Evolutionary conservation across 2,797 vertebrate genomes (phyloP).

Genomic region (Notolabrus celidotus): DNA sequence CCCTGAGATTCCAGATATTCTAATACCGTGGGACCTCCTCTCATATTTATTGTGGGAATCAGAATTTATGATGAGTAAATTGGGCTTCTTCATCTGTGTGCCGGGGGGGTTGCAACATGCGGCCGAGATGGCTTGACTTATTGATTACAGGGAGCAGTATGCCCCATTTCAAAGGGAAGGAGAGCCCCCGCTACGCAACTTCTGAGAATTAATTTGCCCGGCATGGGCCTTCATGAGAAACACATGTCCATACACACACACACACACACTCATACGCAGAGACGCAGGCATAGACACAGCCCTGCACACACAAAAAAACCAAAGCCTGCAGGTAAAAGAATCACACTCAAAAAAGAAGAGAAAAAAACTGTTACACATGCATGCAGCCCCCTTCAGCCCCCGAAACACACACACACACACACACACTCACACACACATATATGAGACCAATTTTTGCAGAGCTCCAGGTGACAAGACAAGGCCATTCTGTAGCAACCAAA

Average conservation of each 20-base stretch:
- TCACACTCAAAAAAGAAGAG: constrained; percentile 42
- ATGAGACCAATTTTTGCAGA: constrained; percentile 58
- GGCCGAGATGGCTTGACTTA: constrained; percentile 88
- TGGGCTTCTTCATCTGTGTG: constrained; percentile 85
- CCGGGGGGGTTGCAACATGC: constrained; percentile 85
- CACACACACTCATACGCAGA: constrained; percentile 60
- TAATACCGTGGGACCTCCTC: constrained; percentile 81
- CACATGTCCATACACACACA: constrained; percentile 84
- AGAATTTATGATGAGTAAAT: constrained; percentile 87
- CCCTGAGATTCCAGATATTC: constrained; percentile 81
- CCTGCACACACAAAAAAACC: constrained; percentile 68
- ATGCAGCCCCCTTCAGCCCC: constrained; percentile 49
- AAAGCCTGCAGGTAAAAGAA: constrained; percentile 80
- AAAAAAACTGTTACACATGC: constrained; percentile 48
- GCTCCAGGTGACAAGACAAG: constrained; percentile 83
- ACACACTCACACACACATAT: constrained; percentile 31
- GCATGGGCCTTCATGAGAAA: constrained; percentile 89
- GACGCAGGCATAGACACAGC: constrained; percentile 65
- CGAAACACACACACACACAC: constrained; percentile 7
- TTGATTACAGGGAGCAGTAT: constrained; percentile 89
- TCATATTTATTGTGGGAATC: constrained; percentile 86
- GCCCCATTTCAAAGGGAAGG: constrained; percentile 90
- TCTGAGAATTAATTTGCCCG: constrained; percentile 91
- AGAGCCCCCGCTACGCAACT: constrained; percentile 86
- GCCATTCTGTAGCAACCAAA: constrained; percentile 74